Base-by-base conservation (phyloP, 2,113 vertebrate species). In the Xerus inauris region DNA sequence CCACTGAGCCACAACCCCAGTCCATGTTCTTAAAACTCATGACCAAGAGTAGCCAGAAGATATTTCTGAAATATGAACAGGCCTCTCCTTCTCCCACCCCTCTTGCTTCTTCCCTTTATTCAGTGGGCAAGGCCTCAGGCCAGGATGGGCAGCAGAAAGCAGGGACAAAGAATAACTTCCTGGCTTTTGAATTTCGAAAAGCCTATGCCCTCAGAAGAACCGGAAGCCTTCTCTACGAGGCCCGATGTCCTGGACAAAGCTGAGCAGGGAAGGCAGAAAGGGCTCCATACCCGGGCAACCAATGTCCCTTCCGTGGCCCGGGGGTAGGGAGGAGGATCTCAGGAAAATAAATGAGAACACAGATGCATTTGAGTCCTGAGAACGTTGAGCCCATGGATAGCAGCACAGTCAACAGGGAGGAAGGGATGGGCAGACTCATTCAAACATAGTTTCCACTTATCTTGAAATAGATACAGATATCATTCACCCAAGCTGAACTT, bases 151-250 rank as follows among this genome's bases (percentile, higher is more conserved):
- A 4, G 77, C 94, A 67, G 12, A 96, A 77, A 20, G 69, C 86
- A 45, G 47, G 45, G 47, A 79, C 64, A 57, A 87, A 79, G 14
- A 59, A 17, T 24, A 11, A 0, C 94, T 97, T 93, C 86, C 89
- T 94, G 92, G 47, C 93, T 94, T 94, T 94, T 26, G 89, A 94
- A 73, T 94, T 69, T 89, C 93, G 64, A 92, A 76, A 76, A 35
- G 57, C 59, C 79, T 84, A 40, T 47, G 67, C 73, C 89, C 79
- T 93, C 71, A 67, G 49, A 93, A 64, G 49, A 89, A 86, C 76
- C 88, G 95, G 88, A 95, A 96, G 81, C 45, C 51, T 64, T 88
- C 80, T 85, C 82, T 67, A 51, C 57, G 88, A 72, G 94, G 83
- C 92, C 81, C 65, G 72, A 71, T 69, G 86, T 54, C 83, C 93